Percentiles rank a stretch among this genome's conserved stretches.
Evolutionary conservation across 1,140 invertebrate species (phyloP).

Genomic region (Choristoneura fumiferana): DNA sequence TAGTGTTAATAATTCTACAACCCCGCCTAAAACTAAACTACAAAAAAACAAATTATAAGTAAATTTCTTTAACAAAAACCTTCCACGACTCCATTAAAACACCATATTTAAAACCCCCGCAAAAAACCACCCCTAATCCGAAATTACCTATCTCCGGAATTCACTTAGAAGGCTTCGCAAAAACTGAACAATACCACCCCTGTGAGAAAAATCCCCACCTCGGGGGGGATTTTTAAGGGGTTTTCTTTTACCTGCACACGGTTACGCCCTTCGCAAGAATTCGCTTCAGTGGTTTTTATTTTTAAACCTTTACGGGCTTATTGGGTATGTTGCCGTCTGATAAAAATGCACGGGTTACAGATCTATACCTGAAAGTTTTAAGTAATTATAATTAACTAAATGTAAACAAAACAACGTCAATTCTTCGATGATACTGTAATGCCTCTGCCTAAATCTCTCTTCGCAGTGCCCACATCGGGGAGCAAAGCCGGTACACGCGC

Average conservation of each 20-base stretch:
- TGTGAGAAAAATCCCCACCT: conserved; percentile 16
- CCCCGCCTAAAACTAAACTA: no score
- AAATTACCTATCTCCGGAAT: conserved; percentile 50
- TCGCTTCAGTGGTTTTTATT: conserved; percentile 35
- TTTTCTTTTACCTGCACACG: conserved; percentile 59
- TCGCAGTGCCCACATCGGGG: no score
- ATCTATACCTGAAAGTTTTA: no score
- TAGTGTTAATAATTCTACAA: no score
- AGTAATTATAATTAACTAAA: no score
- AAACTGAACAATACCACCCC: conserved; percentile 11
- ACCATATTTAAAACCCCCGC: conserved; percentile 4
- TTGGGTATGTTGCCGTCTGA: no score
- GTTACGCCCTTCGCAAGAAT: conserved; percentile 49
- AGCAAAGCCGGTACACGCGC: no score
- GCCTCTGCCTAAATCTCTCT: no score
- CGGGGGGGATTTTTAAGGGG: conserved; percentile 57
- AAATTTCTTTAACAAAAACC: background rate
- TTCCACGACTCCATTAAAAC: background rate
- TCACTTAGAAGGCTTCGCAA: conserved; percentile 39
- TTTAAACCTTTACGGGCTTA: background rate
- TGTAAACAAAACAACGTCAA: no score
- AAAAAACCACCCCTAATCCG: conserved; percentile 2
- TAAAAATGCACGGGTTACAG: no score
- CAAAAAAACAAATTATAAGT: background rate
- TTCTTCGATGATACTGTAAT: no score